Evolutionary conservation across 2,797 vertebrate species (phyloP), one percentile per base, ranked within the genome.

Genomic region (Rhinatrema bivittatum): DNA sequence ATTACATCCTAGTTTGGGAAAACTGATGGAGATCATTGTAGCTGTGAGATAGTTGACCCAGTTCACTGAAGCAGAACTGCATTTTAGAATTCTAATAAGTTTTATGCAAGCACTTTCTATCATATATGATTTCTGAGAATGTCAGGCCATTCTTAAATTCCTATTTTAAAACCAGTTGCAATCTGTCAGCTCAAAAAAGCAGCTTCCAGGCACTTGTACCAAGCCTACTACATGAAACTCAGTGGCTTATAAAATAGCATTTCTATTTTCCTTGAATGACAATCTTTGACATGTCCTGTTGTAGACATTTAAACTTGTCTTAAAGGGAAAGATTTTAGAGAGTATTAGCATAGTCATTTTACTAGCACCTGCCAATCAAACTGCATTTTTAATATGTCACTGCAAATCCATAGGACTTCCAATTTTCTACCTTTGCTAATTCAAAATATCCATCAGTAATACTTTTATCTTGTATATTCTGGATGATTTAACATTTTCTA

Each of bases 361-460:
- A 22, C 27, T 32, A 1, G 2, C 42, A n/a, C n/a, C n/a, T n/a
- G n/a, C 21, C 50, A 24, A 10, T 39, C 25, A 42, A 13, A 42
- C 10, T 28, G 7, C 0, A 0, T 10, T 21, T 39, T 6, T 40
- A 20, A 40, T n/a, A 37, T 1, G 15, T 29, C 40, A 24, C 5
- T 42, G 19, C 14, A 46, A 38, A 55, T 55, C 43, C 47, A 3
- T 36, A 20, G 38, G 39, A 52, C 57, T 60, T 54, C 46, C 48
- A 41, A 20, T 12, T 46, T 10, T n/a, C 50, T 56, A 14, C 28
- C 23, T 29, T 3, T 54, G 28, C 14, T 56, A 46, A 60, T 46
- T 14, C 14, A 39, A 9, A 45, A 39, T 43, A 54, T 36, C 2
- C 10, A 46, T 48, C 25, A 20, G 43, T 33, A 36, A 27, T 52